Evolutionary conservation across 2,113 vertebrate species (phyloP).

Genomic region (Hystrix cristata): DNA sequence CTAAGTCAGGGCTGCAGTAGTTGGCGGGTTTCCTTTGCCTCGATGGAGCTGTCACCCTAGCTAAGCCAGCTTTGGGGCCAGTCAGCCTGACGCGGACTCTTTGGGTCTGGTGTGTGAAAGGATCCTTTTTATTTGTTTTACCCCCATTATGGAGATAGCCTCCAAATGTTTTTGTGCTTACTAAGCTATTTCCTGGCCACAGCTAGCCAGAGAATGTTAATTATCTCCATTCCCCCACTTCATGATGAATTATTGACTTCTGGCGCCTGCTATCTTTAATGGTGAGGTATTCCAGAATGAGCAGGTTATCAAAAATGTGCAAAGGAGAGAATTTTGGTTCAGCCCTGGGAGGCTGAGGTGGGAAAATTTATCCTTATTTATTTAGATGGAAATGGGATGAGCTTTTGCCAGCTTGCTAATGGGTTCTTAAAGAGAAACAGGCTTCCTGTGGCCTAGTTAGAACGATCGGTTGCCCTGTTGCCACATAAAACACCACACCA

Average conservation of each 20-base stretch:
- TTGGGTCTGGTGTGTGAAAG: slow-evolving; percentile 1
- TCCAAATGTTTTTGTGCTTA: slow-evolving; percentile 57
- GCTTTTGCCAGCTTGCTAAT: slow-evolving; percentile 73
- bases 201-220: slow-evolving; percentile 77
- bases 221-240: slow-evolving; percentile 53
- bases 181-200: slow-evolving; percentile 67
- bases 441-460: slow-evolving; percentile 66
- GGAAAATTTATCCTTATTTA: slow-evolving; percentile 70
- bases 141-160: background rate
- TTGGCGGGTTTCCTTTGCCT: background rate
- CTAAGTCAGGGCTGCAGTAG: background rate
- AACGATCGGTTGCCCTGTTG: background rate
- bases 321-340: slow-evolving; percentile 67
- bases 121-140: slow-evolving; percentile 53
- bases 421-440: slow-evolving; percentile 71
- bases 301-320: slow-evolving; percentile 69
- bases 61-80: background rate
- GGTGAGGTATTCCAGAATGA: slow-evolving; percentile 75
- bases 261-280: slow-evolving; percentile 69
- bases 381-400: slow-evolving; percentile 69
- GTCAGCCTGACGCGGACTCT: background rate
- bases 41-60: background rate
- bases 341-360: slow-evolving; percentile 66
- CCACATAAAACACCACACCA: slow-evolving; percentile 55
- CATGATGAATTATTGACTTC: slow-evolving; percentile 74